Evolutionary conservation across 2,888 invertebrate species (phyloP).

Genomic region (Chymomyza amoena): DNA sequence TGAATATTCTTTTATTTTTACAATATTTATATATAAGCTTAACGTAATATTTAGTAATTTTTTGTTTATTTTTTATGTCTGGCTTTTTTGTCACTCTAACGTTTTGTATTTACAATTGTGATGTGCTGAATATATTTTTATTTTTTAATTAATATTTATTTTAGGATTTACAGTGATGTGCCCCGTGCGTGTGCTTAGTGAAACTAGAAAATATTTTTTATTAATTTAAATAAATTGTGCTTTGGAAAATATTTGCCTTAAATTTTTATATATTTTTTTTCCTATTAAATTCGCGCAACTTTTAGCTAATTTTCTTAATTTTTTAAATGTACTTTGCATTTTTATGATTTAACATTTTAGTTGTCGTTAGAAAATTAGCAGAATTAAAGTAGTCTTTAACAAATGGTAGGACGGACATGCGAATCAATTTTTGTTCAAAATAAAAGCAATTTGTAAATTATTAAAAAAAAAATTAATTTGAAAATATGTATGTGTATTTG

Average conservation of each 20-base stretch:
- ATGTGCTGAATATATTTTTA: conserved; percentile 25
- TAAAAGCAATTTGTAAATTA: conserved; percentile 22
- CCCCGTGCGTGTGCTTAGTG: conserved; percentile 34
- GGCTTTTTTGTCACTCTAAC: conserved; percentile 22
- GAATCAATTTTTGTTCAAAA: conserved; percentile 50
- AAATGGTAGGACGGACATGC: conserved; percentile 65
- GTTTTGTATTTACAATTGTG: conserved; percentile 30
- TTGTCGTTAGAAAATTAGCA: conserved; percentile 29
- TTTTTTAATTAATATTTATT: neutral
- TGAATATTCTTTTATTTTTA: conserved; percentile 26
- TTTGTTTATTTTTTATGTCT: conserved; percentile 17
- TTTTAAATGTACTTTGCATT: conserved; percentile 6
- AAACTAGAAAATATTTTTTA: conserved; percentile 25
- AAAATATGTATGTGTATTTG: no score
- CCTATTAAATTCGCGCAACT: conserved; percentile 62
- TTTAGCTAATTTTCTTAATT: conserved; percentile 40
- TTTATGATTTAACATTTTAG: conserved; percentile 17
- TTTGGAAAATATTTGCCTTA: conserved; percentile 22
- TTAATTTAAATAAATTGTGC: conserved; percentile 4
- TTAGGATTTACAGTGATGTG: conserved; percentile 55
- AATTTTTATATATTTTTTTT: conserved; percentile 5
- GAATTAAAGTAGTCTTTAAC: conserved; percentile 38
- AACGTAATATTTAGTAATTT: conserved; percentile 1
- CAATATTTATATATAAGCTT: conserved; percentile 48
- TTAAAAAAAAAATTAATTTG: conserved; percentile 22